Percentiles rank a stretch among this genome's conserved stretches.
Conservation (phyloP, 2,888 invertebrate genomes). For the Lagria hirta region DNA sequence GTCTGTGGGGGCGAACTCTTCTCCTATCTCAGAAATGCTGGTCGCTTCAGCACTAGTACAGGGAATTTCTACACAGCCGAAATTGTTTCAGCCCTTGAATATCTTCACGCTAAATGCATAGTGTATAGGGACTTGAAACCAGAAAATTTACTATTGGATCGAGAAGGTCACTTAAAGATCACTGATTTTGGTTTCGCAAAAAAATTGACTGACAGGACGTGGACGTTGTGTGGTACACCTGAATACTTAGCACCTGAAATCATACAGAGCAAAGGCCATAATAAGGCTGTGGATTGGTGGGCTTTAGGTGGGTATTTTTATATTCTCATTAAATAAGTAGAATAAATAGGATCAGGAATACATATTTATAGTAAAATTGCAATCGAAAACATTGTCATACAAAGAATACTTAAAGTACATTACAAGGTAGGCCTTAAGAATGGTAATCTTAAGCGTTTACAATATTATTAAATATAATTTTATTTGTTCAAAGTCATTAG, state of each 20-base stretch:
- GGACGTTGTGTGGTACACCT: slow-evolving; percentile 96
- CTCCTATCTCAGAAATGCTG: slow-evolving; percentile 90
- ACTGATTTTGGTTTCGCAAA: slow-evolving; percentile 99
- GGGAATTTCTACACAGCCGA: slow-evolving; percentile 93
- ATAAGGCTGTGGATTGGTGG: slow-evolving; percentile 99
- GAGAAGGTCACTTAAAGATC: slow-evolving; percentile 93
- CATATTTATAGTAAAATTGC: too few species aligned
- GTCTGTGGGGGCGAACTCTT: slow-evolving; percentile 97
- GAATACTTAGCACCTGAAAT: slow-evolving; percentile 97
- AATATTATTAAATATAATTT: too few species aligned
- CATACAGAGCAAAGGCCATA: slow-evolving; percentile 97
- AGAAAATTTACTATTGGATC: slow-evolving; percentile 90
- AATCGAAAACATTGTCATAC: too few species aligned
- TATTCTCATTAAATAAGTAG: too few species aligned
- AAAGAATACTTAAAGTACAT: too few species aligned
- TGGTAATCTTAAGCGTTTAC: too few species aligned
- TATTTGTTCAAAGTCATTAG: too few species aligned
- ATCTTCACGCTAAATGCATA: slow-evolving; percentile 85
- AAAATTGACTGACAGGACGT: slow-evolving; percentile 89
- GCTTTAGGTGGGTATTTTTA: slow-evolving; percentile 78
- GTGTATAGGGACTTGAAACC: slow-evolving; percentile 91
- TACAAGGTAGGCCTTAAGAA: too few species aligned
- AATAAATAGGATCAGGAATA: too few species aligned
- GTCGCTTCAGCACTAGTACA: slow-evolving; percentile 82
- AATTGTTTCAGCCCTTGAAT: slow-evolving; percentile 91